Evolutionary conservation across 2,888 invertebrate species (phyloP), one percentile per base, ranked within the genome.

Genomic region (Megamerina dolium): DNA sequence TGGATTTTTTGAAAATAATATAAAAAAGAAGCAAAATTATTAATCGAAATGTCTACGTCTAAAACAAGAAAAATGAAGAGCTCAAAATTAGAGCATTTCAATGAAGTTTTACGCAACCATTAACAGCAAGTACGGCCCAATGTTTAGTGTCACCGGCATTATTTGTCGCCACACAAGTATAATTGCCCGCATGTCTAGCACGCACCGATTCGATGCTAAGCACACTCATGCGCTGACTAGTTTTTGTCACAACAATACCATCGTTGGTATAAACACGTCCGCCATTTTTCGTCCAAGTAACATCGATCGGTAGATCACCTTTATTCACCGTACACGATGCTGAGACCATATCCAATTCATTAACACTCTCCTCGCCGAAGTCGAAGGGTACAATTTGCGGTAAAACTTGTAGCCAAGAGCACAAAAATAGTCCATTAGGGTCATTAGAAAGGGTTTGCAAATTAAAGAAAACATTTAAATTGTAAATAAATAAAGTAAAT

Each of bases 241-340:
- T 79, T 34, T 74, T 74, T 9, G 75, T 67, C 19, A 76, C 70
- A 12, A 76, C 70, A 43, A 82, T 73, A 36, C 81, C 79, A 46
- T 72, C 72, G 49, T 75, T 75, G 52, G 73, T 75, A 33, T 61
- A 66, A 27, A 70, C 57, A 47, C 74, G 68, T 40, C 62, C 63
- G 27, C 75, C 76, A 58, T 78, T 75, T 53, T 76, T 76, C 5
- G 74, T 79, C 87, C 88, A 89, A 35, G 76, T 75, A 45, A 90
- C 83, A 55, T 78, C 77, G 51, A 90, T 74, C 20, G 89, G 89
- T 53, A 82, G 68, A 66, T 90, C 90, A 33, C 89, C 87, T 67
- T 85, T 83, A 55, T 77, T 79, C 14, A 83, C 83, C 36, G 81
- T 78, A 65, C 87, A 88, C 37, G 78, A 78, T 12, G 80, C 78